These are phyloP conservation scores for Phainopepla nitens DNA, from an alignment of 2,113 vertebrate species.

Conservation along the genomic window DNA sequence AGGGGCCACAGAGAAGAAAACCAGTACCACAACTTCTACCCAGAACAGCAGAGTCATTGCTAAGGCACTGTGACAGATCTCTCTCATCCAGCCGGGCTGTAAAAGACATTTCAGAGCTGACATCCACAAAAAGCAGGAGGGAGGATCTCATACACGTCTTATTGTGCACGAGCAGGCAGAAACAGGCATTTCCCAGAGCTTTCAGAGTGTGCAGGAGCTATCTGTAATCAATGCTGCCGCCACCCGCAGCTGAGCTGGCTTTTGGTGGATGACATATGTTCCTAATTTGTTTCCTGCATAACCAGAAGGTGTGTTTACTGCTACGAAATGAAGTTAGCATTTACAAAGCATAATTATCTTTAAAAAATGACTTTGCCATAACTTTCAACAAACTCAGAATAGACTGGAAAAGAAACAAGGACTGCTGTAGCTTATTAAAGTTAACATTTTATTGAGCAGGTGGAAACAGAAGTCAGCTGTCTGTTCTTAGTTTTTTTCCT, in stretches of 20 bases:
- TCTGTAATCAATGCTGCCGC: conserved; percentile 8
- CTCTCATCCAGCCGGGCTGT: background rate
- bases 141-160: background rate
- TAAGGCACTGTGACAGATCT: background rate
- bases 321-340: conserved; percentile 3
- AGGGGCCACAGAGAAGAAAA: background rate
- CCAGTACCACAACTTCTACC: background rate
- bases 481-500: conserved; percentile 33
- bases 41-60: background rate
- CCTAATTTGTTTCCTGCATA: conserved; percentile 30
- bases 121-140: background rate
- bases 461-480: conserved; percentile 48
- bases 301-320: conserved; percentile 59
- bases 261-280: conserved; percentile 41
- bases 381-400: conserved; percentile 52
- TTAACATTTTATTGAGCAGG: conserved; percentile 29
- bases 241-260: conserved; percentile 19
- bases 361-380: conserved; percentile 45
- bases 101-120: background rate
- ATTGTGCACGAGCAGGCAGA: background rate
- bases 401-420: conserved; percentile 42
- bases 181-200: background rate
- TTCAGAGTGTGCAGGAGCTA: background rate
- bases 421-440: conserved; percentile 7
- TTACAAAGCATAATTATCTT: conserved; percentile 51